These are phyloP conservation scores for Podarcis raffonei DNA, from an alignment of 2,113 vertebrate species.

Conservation along the genomic window DNA sequence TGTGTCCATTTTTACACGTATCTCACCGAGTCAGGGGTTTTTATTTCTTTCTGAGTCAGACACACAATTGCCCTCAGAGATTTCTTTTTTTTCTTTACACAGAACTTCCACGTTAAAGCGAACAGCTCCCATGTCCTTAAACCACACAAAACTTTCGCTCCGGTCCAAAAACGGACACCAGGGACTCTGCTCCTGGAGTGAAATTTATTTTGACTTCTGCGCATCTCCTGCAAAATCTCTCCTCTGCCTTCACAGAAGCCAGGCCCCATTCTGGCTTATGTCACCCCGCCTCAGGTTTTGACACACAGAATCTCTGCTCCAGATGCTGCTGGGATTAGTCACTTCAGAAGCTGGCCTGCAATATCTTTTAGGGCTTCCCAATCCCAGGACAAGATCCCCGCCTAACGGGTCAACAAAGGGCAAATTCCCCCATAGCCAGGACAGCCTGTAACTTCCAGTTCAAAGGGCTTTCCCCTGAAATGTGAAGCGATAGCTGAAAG, in stretches of 20 bases:
- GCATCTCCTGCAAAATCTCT: not conserved
- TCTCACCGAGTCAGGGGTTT: not conserved
- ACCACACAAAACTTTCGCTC: not conserved
- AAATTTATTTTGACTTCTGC: not conserved
- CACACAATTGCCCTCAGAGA: not conserved
- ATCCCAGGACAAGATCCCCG: not conserved
- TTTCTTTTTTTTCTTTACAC: not conserved
- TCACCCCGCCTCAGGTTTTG: not conserved
- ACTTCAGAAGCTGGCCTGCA: constrained; percentile 1
- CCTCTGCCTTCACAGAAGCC: not conserved
- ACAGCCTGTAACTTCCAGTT: constrained; percentile 6
- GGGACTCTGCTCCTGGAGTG: not conserved
- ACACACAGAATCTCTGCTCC: not conserved
- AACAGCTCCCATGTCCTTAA: not conserved
- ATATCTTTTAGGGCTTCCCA: not conserved
- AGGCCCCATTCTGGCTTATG: not conserved
- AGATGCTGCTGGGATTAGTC: constrained; percentile 20
- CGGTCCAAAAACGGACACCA: not conserved
- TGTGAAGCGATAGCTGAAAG: not conserved
- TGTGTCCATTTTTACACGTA: not conserved
- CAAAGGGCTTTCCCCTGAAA: constrained; percentile 20
- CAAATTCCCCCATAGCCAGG: not conserved
- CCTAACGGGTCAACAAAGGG: constrained; percentile 8
- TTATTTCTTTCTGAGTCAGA: not conserved
- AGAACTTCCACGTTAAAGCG: not conserved